Conservation (phyloP, 2,113 vertebrate species). For the Alouatta palliata region DNA sequence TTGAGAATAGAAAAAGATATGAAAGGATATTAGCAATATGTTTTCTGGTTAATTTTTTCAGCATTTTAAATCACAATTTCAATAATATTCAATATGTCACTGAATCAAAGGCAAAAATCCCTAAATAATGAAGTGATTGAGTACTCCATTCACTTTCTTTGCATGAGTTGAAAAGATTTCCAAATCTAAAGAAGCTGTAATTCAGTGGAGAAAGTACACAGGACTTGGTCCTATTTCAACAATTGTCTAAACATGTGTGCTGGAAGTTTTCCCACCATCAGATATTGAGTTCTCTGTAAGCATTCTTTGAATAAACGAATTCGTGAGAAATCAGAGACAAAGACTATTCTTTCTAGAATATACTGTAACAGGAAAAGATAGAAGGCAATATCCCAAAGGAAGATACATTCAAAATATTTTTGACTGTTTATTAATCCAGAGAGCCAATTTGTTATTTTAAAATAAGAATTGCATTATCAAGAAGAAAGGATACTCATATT, state of each 20-base stretch:
- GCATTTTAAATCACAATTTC: background rate
- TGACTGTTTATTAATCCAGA: background rate
- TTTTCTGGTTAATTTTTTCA: conserved; percentile 20
- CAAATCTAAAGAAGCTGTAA: background rate
- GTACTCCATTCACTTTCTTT: background rate
- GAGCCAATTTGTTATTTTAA: conserved; percentile 24
- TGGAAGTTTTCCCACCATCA: background rate
- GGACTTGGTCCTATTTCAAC: background rate
- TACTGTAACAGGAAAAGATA: background rate
- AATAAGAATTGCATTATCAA: background rate
- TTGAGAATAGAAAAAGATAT: background rate
- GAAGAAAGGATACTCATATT: background rate
- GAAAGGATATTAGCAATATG: background rate
- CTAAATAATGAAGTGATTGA: background rate
- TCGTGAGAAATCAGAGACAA: background rate
- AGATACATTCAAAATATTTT: background rate
- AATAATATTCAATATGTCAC: background rate
- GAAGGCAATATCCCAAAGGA: background rate
- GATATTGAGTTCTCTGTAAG: background rate
- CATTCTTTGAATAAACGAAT: background rate
- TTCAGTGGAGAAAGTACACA: background rate
- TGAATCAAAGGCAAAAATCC: conserved; percentile 27
- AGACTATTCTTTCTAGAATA: background rate
- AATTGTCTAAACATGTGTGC: background rate
- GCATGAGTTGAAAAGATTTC: background rate